Conservation (phyloP, 2,113 vertebrate species). For the Meleagris gallopavo region DNA sequence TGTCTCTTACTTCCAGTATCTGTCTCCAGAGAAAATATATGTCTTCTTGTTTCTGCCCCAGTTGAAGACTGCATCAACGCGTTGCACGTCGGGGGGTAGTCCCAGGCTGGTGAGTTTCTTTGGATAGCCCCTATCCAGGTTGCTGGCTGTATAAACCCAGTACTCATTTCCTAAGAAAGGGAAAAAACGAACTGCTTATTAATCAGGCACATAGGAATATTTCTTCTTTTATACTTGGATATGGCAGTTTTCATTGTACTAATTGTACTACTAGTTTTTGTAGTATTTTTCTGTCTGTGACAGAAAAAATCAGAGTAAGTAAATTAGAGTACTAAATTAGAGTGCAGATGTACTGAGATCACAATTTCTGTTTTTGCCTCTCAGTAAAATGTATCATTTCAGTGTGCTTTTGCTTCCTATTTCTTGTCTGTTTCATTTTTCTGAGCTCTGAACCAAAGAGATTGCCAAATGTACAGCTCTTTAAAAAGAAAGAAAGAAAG, state of each 20-base stretch:
- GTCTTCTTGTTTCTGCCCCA: conserved; percentile 96
- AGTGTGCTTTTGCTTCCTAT: not conserved
- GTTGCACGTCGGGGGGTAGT: conserved; percentile 85
- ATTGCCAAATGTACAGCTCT: not conserved
- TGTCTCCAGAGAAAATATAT: conserved; percentile 92
- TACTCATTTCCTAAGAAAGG: conserved; percentile 86
- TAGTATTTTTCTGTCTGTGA: not conserved
- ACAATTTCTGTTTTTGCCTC: not conserved
- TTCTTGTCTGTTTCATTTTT: not conserved
- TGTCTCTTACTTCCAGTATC: conserved; percentile 92
- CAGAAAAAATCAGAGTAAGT: not conserved
- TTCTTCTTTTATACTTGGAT: not conserved
- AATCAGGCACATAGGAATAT: not conserved
- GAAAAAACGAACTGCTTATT: not conserved
- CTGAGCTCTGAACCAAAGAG: not conserved
- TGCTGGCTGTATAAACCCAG: conserved; percentile 92
- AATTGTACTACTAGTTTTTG: not conserved
- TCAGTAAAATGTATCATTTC: not conserved
- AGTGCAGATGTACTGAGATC: not conserved
- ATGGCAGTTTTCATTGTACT: not conserved
- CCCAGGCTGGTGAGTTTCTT: conserved; percentile 90
- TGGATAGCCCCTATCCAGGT: conserved; percentile 90
- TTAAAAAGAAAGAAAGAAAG: not conserved
- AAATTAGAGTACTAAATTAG: not conserved
- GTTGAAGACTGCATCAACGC: conserved; percentile 91